phyloP scores from a whole-genome alignment of 2,113 vertebrate species.

The Noctilio leporinus region DNA sequence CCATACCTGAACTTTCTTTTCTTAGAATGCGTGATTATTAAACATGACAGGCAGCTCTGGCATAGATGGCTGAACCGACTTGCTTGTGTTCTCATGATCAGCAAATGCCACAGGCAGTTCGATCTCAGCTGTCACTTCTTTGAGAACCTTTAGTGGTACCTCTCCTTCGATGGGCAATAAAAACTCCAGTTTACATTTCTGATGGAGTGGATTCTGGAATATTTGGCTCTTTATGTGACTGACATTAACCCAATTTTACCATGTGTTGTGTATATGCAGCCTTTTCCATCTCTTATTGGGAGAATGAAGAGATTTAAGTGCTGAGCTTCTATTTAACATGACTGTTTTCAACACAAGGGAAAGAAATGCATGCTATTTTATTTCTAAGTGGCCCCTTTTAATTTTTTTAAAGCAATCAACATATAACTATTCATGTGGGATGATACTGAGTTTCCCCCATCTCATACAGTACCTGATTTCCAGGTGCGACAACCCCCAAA shows the following conservation, averaged over 20 bases:
- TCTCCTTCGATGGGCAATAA: background rate
- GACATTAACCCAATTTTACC: background rate
- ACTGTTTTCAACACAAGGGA: background rate
- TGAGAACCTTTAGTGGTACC: background rate
- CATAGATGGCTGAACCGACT: background rate
- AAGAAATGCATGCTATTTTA: background rate
- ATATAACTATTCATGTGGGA: background rate
- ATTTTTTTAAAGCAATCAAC: background rate
- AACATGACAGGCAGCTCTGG: background rate
- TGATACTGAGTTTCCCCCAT: background rate
- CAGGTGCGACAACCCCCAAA: background rate
- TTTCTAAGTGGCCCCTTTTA: background rate
- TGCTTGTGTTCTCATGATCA: background rate
- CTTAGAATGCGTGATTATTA: background rate
- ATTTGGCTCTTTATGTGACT: background rate
- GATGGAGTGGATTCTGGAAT: background rate
- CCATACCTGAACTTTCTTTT: background rate
- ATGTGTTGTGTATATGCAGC: background rate
- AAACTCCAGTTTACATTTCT: background rate
- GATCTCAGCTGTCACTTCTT: background rate
- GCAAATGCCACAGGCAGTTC: background rate
- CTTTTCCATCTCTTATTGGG: background rate
- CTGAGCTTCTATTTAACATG: background rate
- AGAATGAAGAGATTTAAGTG: background rate
- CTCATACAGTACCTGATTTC: background rate